Evolutionary conservation across 2,113 vertebrate species (phyloP), one percentile per base, ranked within the genome.

Genomic region (Ammospiza nelsoni): DNA sequence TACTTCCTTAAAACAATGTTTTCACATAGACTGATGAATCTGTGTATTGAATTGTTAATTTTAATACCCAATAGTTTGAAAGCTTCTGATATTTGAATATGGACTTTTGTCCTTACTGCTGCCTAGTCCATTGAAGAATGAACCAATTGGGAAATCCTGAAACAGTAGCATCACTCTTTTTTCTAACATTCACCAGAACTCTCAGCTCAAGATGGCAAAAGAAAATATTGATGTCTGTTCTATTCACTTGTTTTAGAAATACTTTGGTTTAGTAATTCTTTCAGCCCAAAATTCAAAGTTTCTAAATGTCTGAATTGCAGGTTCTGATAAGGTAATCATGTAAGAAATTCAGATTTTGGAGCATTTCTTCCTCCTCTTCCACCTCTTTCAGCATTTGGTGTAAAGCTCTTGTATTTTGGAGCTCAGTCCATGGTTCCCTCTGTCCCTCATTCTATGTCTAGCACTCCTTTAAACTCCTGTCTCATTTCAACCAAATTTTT

Each of bases 381-480:
- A 9, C 4, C 4, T 77, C 12, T 10, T 4, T 43, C 20, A 37
- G 13, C 44, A n/a, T 19, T 74, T 76, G 21, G 31, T 85, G 63
- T 41, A 33, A 71, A 59, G n/a, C 16, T 28, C 1, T n/a, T 57
- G 49, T 11, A 2, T 55, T 68, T 68, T 80, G 23, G 28, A 69
- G 3, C 10, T 52, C 27, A 17, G 4, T 15, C 17, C 0, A 0
- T 27, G 37, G 12, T 67, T 76, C 11, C 17, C 22, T 65, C 14
- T 52, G 33, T 33, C 24, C n/a, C 9, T 74, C 13, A 21, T 78
- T 82, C 51, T 44, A 0, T 33, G 20, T 48, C 23, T 37, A 20
- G 21, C 5, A 3, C 41, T 74, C 18, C 27, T 19, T 58, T 33
- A 8, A 29, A 66, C 9, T 84, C 16, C 46, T 80, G 29, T 41